These are phyloP conservation scores for Arizona elegans DNA, from an alignment of 2,113 vertebrate species.

Conservation along the genomic window DNA sequence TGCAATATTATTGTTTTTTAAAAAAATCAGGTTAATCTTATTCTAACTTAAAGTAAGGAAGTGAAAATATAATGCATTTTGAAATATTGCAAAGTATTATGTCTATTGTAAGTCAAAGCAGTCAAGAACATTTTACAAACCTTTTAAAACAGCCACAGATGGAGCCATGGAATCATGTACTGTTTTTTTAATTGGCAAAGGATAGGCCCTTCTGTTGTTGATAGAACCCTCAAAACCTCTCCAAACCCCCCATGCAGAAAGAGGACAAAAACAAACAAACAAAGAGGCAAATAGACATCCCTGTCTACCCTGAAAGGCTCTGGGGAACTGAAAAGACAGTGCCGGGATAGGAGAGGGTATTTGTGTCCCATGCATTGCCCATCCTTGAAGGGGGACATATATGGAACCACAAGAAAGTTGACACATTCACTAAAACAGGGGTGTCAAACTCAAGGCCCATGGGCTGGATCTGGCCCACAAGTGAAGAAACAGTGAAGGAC, in stretches of 20 bases:
- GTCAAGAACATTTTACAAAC: not conserved
- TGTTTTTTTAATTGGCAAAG: not conserved
- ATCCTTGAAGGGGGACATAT: not conserved
- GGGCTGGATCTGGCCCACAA: no score
- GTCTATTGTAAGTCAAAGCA: not conserved
- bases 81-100: not conserved
- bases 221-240: not conserved
- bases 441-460: no score
- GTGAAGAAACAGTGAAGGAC: no score
- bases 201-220: not conserved
- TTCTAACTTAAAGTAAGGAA: not conserved
- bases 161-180: not conserved
- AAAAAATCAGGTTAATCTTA: not conserved
- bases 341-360: not conserved
- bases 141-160: not conserved
- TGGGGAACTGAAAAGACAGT: not conserved
- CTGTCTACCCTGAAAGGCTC: not conserved
- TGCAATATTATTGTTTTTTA: not conserved
- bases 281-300: not conserved
- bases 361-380: not conserved
- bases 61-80: not conserved
- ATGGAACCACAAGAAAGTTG: not conserved
- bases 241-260: not conserved
- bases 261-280: not conserved
- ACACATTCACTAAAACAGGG: not conserved